phyloP scores from a whole-genome alignment of 1,140 invertebrate genomes.

The Drosophila mayri region DNA sequence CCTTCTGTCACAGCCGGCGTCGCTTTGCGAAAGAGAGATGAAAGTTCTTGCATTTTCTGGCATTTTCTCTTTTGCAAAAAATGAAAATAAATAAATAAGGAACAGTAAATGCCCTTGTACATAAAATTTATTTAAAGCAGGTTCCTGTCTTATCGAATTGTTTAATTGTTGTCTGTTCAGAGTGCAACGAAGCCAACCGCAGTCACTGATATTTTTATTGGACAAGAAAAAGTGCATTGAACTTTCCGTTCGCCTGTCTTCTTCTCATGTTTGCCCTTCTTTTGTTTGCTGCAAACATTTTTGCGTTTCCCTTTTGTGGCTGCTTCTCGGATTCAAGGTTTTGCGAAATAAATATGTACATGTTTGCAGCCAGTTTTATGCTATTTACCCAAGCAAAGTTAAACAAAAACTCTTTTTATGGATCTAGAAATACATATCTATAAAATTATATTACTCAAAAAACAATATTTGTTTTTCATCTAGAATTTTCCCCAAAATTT shows the following conservation, averaged over 20 bases:
- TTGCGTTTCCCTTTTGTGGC: conserved; percentile 8
- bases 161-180: conserved; percentile 32
- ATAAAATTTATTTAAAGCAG: conserved; percentile 51
- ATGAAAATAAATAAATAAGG: background rate
- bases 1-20: conserved; percentile 53
- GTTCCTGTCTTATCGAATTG: conserved; percentile 37
- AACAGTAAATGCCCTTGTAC: conserved; percentile 16
- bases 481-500: background rate
- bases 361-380: background rate
- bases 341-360: background rate
- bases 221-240: conserved; percentile 55
- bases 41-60: conserved; percentile 62
- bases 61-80: conserved; percentile 35
- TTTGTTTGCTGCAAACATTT: conserved; percentile 53
- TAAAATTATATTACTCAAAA: background rate
- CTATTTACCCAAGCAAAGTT: background rate
- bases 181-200: conserved; percentile 25
- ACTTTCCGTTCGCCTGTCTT: conserved; percentile 44
- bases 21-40: conserved; percentile 9
- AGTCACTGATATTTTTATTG: conserved; percentile 28
- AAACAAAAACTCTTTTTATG: background rate
- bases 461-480: background rate
- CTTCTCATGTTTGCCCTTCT: conserved; percentile 18
- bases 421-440: background rate
- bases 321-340: conserved; percentile 6